Evolutionary conservation across 1,140 invertebrate species (phyloP).

Genomic region (Coptotermes formosanus): DNA sequence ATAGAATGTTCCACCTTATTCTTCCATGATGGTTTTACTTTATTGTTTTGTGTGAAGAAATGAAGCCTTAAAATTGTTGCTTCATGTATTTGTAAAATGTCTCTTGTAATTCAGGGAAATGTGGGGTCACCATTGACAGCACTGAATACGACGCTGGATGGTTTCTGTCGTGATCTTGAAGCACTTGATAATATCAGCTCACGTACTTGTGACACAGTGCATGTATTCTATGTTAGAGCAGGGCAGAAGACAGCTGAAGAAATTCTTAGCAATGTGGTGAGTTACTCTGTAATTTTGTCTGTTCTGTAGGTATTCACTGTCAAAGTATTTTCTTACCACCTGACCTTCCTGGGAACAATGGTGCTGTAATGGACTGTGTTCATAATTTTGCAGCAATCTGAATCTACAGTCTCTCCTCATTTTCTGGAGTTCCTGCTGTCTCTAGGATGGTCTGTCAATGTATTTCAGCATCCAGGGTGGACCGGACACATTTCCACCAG

Average conservation of each 20-base stretch:
- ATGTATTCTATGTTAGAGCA: slow-evolving; percentile 90
- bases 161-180: slow-evolving; percentile 69
- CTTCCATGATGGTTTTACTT: not conserved
- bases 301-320: not conserved
- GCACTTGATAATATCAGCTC: slow-evolving; percentile 77
- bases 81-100: too few species aligned
- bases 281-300: slow-evolving; percentile 38
- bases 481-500: slow-evolving; percentile 82
- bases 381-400: slow-evolving; percentile 23
- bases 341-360: not conserved
- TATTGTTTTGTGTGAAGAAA: not conserved
- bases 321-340: not conserved
- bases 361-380: not conserved
- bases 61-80: not conserved
- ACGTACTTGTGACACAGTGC: slow-evolving; percentile 87
- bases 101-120: slow-evolving; percentile 41
- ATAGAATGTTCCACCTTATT: too few species aligned
- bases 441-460: slow-evolving; percentile 83
- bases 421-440: slow-evolving; percentile 79
- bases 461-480: slow-evolving; percentile 83
- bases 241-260: slow-evolving; percentile 74
- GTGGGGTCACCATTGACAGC: slow-evolving; percentile 39
- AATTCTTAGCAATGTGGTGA: slow-evolving; percentile 81
- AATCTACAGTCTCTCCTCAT: slow-evolving; percentile 53
- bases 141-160: slow-evolving; percentile 25